Evolutionary conservation across 2,113 vertebrate species (phyloP).

Genomic region (Burhinus bistriatus): DNA sequence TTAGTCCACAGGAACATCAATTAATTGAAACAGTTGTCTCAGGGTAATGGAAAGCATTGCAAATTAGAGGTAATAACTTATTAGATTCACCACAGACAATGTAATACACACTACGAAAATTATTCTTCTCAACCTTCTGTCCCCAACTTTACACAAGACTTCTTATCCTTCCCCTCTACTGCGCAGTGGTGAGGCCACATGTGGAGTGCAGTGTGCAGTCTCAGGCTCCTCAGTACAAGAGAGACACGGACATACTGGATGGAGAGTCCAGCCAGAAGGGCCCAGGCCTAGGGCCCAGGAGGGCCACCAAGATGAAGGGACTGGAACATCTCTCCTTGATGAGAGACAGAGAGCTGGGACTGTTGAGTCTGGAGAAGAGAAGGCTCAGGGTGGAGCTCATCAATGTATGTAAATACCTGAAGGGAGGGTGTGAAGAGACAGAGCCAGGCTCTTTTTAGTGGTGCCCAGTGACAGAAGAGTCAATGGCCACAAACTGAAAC

Average conservation of each 20-base stretch:
- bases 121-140: not conserved
- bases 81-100: not conserved
- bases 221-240: not conserved
- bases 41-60: not conserved
- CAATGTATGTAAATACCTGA: not conserved
- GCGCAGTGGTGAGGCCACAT: not conserved
- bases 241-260: accelerated
- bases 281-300: not conserved
- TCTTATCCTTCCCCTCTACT: not conserved
- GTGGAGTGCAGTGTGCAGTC: not conserved
- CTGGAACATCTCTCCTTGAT: not conserved
- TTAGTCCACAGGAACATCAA: not conserved
- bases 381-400: not conserved
- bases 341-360: not conserved
- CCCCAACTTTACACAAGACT: not conserved
- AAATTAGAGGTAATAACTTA: not conserved
- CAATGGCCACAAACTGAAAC: not conserved
- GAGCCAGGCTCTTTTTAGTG: not conserved
- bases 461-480: not conserved
- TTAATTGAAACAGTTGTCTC: not conserved
- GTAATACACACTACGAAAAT: not conserved
- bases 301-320: not conserved
- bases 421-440: not conserved
- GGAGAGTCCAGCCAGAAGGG: not conserved
- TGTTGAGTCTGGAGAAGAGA: not conserved